Percentiles rank a stretch among this genome's conserved stretches.
Evolutionary conservation across 2,888 invertebrate genomes (phyloP).

Genomic region (Zonitis immaculata): DNA sequence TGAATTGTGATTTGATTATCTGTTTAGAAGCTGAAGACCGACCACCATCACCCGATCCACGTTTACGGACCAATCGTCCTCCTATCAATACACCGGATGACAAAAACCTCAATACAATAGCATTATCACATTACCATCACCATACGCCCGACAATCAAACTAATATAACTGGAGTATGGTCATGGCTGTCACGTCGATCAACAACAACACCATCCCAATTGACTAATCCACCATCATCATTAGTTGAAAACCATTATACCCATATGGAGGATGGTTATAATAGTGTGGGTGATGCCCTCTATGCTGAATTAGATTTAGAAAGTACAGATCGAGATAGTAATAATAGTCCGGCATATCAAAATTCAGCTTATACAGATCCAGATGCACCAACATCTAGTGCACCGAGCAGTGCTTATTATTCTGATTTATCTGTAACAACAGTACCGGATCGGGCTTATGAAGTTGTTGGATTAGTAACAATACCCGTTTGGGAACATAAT

Average conservation of each 20-base stretch:
- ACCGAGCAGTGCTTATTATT: conserved; percentile 72
- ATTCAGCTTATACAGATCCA: conserved; percentile 61
- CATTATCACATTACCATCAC: conserved; percentile 31
- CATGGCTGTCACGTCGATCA: conserved; percentile 42
- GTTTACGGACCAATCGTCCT: conserved; percentile 23
- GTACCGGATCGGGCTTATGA: conserved; percentile 57
- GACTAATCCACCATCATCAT: conserved; percentile 51
- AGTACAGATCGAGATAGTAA: conserved; percentile 38
- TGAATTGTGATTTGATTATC: too few relatives aligned
- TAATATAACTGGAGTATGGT: conserved; percentile 43
- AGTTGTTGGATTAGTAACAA: conserved; percentile 54
- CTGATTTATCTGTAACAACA: conserved; percentile 59
- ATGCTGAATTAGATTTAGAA: conserved; percentile 66
- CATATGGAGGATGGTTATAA: conserved; percentile 63
- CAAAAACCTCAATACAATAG: conserved; percentile 25
- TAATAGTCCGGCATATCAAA: conserved; percentile 63
- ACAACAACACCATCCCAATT: conserved; percentile 46
- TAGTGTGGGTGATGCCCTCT: conserved; percentile 59
- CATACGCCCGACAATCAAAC: conserved; percentile 30
- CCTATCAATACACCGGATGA: conserved; percentile 42
- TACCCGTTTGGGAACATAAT: conserved; percentile 49
- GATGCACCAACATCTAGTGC: conserved; percentile 59
- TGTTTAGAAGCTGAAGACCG: conserved; percentile 25
- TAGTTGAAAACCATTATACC: conserved; percentile 67
- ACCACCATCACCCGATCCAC: not conserved